Conservation (phyloP, 2,797 vertebrate genomes). For the Notoglanidium macrostoma region DNA sequence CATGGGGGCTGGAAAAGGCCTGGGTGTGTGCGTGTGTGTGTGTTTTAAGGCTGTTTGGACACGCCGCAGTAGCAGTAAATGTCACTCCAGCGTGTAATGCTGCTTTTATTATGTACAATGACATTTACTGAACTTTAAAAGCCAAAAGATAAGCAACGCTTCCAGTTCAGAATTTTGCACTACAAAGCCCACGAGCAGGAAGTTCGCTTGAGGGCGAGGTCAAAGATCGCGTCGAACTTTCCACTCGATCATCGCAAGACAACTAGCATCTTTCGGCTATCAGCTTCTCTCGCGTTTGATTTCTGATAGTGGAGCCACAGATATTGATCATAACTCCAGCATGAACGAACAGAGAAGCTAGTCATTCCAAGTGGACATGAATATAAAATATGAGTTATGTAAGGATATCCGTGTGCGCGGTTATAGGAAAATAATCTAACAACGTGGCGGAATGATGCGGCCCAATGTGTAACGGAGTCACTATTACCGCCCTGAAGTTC, state of each 20-base stretch:
- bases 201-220: constrained; percentile 52
- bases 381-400: background rate
- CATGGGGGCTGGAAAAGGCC: background rate
- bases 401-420: background rate
- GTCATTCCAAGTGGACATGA: background rate
- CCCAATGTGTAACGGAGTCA: background rate
- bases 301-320: background rate
- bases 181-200: constrained; percentile 63
- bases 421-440: too few species aligned
- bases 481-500: background rate
- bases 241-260: constrained; percentile 37
- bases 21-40: background rate
- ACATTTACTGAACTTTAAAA: constrained; percentile 85
- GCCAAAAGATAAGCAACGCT: constrained; percentile 74
- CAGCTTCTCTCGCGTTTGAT: constrained; percentile 8
- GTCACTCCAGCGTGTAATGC: constrained; percentile 72
- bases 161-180: constrained; percentile 67
- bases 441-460: too few species aligned
- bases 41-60: constrained; percentile 52
- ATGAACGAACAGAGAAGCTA: background rate
- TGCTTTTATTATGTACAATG: constrained; percentile 78
- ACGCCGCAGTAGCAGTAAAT: constrained; percentile 70
- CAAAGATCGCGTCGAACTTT: constrained; percentile 54
- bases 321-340: background rate
- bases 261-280: constrained; percentile 17